Evolutionary conservation across 2,888 invertebrate genomes (phyloP), one percentile per base, ranked within the genome.

Genomic region (Caenorhabditis zanzibari): DNA sequence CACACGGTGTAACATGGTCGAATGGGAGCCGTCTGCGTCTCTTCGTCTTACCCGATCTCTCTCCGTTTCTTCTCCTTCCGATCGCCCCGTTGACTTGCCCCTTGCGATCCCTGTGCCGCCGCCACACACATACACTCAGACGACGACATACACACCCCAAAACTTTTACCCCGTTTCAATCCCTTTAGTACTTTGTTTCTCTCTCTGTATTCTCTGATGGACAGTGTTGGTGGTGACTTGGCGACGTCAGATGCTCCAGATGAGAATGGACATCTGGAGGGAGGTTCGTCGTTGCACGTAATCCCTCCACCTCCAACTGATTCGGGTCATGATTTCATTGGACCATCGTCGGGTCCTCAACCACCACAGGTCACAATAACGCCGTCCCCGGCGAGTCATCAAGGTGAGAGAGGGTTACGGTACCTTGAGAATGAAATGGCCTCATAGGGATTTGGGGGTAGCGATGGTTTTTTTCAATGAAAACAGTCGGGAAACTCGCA

Each of bases 1-100:
- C 72, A 71, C 72, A 71, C 72, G 61, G 73, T 73, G 73, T 73
- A 73, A 73, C 38, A 73, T 44, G 71, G 44, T 38, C 47, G 49
- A 22, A 56, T n/a, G 54, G 61, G 73, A 63, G 63, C 73, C 54
- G 54, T 64, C 74, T 74, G 54, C 44, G 38, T 56, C 74, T 64
- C 74, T 52, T 41, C 64, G 28, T 54, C 54, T 63, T 35, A 24
- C 16, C 19, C 41, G 24, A 14, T 64, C 74, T 74, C 52, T 52
- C 49, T 12, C 19, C 24, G 24, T 54, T 56, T 26, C 47, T n/a
- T 47, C 24, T 38, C 22, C 38, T 19, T 63, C 64, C 66, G 68
- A 54, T 38, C 68, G 68, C 68, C 54, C 47, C 47, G 44, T 22
- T 41, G 38, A 35, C 71, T n/a, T 35, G 56, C 58, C 71, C 56